These are phyloP conservation scores for Hymenochirus boettgeri DNA, from an alignment of 2,113 vertebrate species.

Conservation along the genomic window DNA sequence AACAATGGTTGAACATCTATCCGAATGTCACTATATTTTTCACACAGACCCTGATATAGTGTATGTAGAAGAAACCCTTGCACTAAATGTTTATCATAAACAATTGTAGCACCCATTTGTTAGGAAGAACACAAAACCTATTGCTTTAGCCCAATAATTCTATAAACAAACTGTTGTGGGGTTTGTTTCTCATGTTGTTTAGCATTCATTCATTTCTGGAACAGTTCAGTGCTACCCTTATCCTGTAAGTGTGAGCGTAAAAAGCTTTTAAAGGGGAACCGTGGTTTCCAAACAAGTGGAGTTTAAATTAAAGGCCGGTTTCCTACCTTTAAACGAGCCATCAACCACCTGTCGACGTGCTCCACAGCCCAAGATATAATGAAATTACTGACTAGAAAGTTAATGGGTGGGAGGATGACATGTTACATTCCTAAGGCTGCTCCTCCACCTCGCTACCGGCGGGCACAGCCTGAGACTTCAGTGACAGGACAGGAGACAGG, in stretches of 20 bases:
- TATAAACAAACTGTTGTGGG: slow-evolving; percentile 2
- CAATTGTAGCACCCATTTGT: background rate
- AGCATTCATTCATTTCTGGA: background rate
- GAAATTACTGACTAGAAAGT: too few species aligned
- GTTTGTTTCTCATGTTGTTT: background rate
- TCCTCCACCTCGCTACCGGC: too few species aligned
- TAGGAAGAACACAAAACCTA: background rate
- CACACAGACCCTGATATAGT: background rate
- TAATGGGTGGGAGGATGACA: too few species aligned
- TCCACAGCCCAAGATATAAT: too few species aligned
- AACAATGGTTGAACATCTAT: background rate
- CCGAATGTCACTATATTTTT: background rate
- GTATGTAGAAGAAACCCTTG: background rate
- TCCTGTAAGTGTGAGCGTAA: background rate
- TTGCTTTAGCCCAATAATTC: background rate
- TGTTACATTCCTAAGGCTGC: too few species aligned
- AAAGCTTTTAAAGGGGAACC: too few species aligned
- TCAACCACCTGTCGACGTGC: too few species aligned
- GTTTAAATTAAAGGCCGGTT: too few species aligned
- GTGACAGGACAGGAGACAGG: too few species aligned
- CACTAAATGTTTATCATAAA: background rate
- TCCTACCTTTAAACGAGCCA: too few species aligned
- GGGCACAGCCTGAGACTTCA: too few species aligned
- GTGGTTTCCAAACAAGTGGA: too few species aligned
- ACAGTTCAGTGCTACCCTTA: background rate